Evolutionary conservation across 2,888 invertebrate genomes (phyloP).

Genomic region (Thymelicus sylvestris): DNA sequence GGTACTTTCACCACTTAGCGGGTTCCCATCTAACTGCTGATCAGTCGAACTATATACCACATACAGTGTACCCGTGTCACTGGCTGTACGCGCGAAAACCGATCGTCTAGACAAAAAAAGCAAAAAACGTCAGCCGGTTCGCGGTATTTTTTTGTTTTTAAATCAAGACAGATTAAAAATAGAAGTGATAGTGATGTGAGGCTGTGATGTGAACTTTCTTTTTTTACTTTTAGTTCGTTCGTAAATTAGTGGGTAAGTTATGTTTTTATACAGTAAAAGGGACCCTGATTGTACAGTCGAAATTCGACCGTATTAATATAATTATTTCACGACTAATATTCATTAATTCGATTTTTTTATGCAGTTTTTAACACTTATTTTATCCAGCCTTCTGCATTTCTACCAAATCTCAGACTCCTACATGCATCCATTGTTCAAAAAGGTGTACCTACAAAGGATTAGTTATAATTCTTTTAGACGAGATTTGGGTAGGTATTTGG

Average conservation of each 20-base stretch:
- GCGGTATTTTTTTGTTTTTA: constrained; percentile 5
- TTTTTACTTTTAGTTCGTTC: neutral
- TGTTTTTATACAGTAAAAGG: no score
- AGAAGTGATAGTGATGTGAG: constrained; percentile 14
- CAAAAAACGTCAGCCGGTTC: constrained; percentile 11
- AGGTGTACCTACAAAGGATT: no score
- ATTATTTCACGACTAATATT: no score
- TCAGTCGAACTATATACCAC: neutral
- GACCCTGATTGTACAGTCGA: no score
- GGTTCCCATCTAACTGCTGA: neutral
- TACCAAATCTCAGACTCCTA: no score
- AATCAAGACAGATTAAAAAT: constrained; percentile 2
- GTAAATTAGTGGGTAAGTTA: neutral
- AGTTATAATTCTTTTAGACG: no score
- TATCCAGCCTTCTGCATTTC: no score
- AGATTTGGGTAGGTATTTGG: no score
- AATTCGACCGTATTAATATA: no score
- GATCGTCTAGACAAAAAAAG: neutral
- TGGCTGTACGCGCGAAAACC: neutral
- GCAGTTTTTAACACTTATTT: no score
- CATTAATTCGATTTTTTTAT: no score
- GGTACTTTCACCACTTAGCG: constrained; percentile 2
- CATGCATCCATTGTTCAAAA: no score
- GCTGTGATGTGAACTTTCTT: constrained; percentile 7
- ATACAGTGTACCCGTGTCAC: neutral